Evolutionary conservation across 2,113 vertebrate genomes (phyloP), one percentile per base, ranked within the genome.

Genomic region (Pterophyllum scalare): DNA sequence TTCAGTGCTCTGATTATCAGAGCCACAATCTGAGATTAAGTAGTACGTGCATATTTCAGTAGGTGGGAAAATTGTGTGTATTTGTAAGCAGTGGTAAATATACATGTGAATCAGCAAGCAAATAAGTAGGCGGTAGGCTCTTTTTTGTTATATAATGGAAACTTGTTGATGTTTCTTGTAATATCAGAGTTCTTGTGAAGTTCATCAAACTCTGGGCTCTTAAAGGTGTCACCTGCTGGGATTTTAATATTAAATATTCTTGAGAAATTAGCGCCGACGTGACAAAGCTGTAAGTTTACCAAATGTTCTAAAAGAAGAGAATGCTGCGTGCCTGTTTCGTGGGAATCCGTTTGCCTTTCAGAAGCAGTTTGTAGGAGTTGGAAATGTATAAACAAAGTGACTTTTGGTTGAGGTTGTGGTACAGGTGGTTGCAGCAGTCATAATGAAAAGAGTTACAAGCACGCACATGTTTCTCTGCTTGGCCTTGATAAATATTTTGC

Each of bases 381-480:
- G 17, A 67, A 65, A 83, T 13, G 6, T 77, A 59, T 61, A 56
- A 75, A 24, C 12, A 19, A 59, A 31, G 10, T 52, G 19, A 75
- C 14, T 57, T 61, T 26, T 31, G 49, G 12, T 59, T 79, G 57
- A 67, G 57, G 54, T 59, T 84, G 61, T 72, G 59, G 28, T 83
- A 3, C 1, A 22, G 4, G 9, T 59, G 65, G 64, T 52, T 80
- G 5, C 13, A 22, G 24, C 38, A 20, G 43, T 85, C 38, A 76
- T 52, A 57, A 59, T 77, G 61, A 82, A 77, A 89, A 84, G 40
- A 1, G 67, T 40, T n/a, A 35, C 20, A 76, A 26, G 24, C 43
- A 31, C 3, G 1, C 10, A 28, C 15, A 26, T 2, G 19, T 84
- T 61, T 87, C 22, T 85, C 9, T 74, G 5, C 28, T 15, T 14